phyloP scores from a whole-genome alignment of 2,113 vertebrate species.

The Hassar affinis region DNA sequence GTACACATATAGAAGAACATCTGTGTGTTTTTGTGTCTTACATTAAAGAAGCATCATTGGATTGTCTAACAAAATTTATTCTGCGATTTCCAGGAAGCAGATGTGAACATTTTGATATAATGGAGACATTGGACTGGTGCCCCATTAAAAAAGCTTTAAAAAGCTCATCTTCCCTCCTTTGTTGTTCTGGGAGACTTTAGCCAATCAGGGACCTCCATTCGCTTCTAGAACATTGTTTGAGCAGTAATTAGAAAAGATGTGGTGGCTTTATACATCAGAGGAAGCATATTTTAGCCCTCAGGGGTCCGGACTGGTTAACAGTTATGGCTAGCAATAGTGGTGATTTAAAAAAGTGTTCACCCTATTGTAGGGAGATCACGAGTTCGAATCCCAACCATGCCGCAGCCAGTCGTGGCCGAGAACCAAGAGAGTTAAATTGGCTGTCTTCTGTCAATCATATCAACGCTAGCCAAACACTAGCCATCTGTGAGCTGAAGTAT shows the following conservation, averaged over 20 bases:
- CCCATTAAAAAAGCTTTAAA: too few species aligned
- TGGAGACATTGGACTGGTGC: background rate
- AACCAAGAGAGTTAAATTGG: background rate
- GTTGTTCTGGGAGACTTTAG: background rate
- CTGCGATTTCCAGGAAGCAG: background rate
- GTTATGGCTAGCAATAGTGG: background rate
- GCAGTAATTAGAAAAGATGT: background rate
- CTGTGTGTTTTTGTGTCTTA: background rate
- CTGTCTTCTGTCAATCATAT: background rate
- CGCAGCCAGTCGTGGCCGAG: background rate
- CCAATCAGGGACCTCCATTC: background rate
- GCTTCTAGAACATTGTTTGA: background rate
- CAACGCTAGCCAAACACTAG: background rate
- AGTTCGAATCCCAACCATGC: background rate
- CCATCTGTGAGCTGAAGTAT: background rate
- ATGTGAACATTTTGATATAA: background rate
- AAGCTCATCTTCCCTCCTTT: background rate
- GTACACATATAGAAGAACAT: slow-evolving; percentile 3
- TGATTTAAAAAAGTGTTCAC: background rate
- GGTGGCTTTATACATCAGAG: background rate
- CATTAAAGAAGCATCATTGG: background rate
- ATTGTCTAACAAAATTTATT: background rate
- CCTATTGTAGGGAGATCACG: background rate
- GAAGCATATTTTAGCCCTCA: background rate
- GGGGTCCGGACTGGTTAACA: background rate